Percentiles rank a stretch among this genome's conserved stretches.
phyloP scores from a whole-genome alignment of 2,888 invertebrate genomes.

The Lordiphosa fenestrarum region DNA sequence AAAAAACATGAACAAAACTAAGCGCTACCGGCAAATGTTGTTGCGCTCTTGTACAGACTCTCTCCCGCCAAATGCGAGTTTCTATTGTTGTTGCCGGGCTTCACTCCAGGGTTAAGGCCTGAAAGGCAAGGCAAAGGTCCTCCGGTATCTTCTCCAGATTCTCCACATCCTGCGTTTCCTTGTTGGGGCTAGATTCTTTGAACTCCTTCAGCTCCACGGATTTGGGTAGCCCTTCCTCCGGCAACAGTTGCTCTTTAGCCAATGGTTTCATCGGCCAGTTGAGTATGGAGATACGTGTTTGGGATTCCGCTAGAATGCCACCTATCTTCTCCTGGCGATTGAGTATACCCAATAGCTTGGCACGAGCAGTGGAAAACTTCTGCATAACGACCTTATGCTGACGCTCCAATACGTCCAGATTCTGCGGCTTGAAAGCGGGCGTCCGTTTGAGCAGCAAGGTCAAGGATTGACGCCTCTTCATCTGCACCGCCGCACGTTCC shows the following conservation, averaged over 20 bases:
- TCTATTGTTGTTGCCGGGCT: conserved; percentile 30
- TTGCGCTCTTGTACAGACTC: conserved; percentile 27
- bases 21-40: conserved; percentile 56
- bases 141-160: too few relatives aligned
- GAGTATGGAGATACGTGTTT: neutral
- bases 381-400: neutral
- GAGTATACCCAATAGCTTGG: neutral
- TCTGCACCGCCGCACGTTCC: too few relatives aligned
- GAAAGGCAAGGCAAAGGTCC: too few relatives aligned
- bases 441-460: too few relatives aligned
- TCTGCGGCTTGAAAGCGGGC: neutral
- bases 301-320: neutral
- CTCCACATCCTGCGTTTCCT: too few relatives aligned
- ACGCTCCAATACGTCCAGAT: neutral
- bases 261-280: too few relatives aligned
- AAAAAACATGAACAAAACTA: conserved; percentile 48
- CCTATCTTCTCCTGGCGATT: neutral
- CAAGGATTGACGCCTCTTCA: too few relatives aligned
- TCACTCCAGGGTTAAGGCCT: too few relatives aligned
- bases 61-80: conserved; percentile 1
- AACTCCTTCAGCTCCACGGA: neutral
- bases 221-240: too few relatives aligned
- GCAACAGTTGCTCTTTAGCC: too few relatives aligned
- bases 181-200: neutral
- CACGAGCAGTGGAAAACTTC: neutral